Percentiles rank a stretch among this genome's conserved stretches.
Evolutionary conservation across 2,113 vertebrate genomes (phyloP).

Genomic region (Gadus macrocephalus): DNA sequence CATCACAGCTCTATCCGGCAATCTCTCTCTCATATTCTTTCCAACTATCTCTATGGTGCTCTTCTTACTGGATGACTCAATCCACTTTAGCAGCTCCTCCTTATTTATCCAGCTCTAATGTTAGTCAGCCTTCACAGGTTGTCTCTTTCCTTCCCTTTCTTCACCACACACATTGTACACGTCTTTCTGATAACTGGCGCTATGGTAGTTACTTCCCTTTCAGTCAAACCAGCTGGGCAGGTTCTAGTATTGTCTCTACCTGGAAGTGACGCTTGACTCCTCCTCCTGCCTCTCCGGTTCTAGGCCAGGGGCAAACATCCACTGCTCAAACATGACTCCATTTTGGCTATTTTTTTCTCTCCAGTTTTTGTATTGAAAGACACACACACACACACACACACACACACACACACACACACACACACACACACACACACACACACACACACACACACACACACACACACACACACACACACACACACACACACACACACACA

Average conservation of each 20-base stretch:
- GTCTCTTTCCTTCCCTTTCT: not conserved
- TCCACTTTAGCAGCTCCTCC: no score
- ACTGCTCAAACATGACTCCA: not conserved
- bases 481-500: not conserved
- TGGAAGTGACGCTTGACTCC: not conserved
- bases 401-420: not conserved
- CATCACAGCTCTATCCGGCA: slow-evolving; percentile 27
- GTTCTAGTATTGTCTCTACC: slow-evolving; percentile 29
- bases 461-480: not conserved
- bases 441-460: not conserved
- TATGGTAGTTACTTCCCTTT: slow-evolving; percentile 25
- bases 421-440: not conserved
- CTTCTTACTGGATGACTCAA: no score
- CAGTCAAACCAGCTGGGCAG: slow-evolving; percentile 63
- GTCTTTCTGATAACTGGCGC: not conserved
- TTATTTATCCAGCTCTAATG: not conserved
- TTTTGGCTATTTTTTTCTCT: not conserved
- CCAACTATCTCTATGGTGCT: not conserved
- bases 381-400: not conserved
- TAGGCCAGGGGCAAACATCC: not conserved
- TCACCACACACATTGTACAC: not conserved
- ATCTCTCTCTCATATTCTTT: not conserved
- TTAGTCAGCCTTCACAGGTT: no score
- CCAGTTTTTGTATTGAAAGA: not conserved
- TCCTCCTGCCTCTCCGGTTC: not conserved